A percentile compares a stretch with the other conserved stretches of the same genome.
Conservation (phyloP, 2,113 vertebrate genomes). For the Physeter macrocephalus region DNA sequence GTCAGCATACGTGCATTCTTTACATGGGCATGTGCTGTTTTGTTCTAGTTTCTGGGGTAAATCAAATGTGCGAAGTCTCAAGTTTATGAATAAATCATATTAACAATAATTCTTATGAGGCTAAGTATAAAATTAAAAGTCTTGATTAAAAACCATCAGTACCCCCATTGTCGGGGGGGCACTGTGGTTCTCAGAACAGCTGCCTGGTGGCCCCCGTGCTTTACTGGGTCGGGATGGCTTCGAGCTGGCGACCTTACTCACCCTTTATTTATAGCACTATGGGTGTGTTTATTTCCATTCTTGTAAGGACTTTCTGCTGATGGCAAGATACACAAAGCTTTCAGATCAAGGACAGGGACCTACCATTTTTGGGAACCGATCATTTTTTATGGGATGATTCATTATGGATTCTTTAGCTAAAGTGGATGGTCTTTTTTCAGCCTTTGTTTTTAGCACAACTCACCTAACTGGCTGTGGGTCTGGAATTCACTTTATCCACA, state of each 20-base stretch:
- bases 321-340: not conserved
- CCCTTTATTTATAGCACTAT: conserved; percentile 25
- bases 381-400: not conserved
- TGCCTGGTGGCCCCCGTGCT: not conserved
- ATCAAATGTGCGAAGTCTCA: not conserved
- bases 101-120: not conserved
- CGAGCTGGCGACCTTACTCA: not conserved
- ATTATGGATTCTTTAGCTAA: not conserved
- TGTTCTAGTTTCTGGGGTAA: not conserved
- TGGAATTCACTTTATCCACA: not conserved
- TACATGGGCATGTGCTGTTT: not conserved
- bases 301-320: conserved; percentile 45
- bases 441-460: not conserved
- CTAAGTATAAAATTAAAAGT: not conserved
- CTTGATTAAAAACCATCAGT: not conserved
- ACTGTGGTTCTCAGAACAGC: not conserved
- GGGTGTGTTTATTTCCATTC: conserved; percentile 47
- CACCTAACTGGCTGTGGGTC: not conserved
- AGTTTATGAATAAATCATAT: conserved; percentile 6
- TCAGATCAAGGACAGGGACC: not conserved
- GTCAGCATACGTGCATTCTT: not conserved
- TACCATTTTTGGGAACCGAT: not conserved
- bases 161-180: not conserved
- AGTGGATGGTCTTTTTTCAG: not conserved
- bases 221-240: not conserved